Evolutionary conservation across 1,140 invertebrate species (phyloP).

Genomic region (Hypsibius dujardini): DNA sequence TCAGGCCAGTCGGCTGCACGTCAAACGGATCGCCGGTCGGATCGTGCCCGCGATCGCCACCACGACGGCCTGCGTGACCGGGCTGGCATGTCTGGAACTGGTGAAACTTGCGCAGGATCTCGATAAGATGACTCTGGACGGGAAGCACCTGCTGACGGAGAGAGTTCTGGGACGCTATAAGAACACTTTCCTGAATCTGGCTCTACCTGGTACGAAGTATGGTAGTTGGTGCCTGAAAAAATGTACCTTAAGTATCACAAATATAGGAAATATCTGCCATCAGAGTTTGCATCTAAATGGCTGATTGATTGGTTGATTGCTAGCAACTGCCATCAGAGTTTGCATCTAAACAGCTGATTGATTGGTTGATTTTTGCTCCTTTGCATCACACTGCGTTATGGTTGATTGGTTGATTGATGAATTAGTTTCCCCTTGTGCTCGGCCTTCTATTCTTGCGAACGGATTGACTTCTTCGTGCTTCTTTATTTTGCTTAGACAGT

Average conservation of each 20-base stretch:
- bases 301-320: too few relatives aligned
- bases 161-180: slow-evolving; percentile 26
- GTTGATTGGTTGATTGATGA: too few relatives aligned
- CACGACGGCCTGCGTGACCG: slow-evolving; percentile 32
- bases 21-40: slow-evolving; percentile 32
- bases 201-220: slow-evolving; percentile 26
- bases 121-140: slow-evolving; percentile 1
- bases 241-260: not conserved
- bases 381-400: too few relatives aligned
- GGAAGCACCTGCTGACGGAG: not conserved
- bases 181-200: slow-evolving; percentile 32
- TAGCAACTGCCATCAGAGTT: too few relatives aligned
- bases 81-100: slow-evolving; percentile 32
- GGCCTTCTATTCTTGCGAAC: too few relatives aligned
- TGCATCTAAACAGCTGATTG: too few relatives aligned
- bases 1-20: slow-evolving; percentile 28
- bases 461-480: too few relatives aligned
- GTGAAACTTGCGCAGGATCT: slow-evolving; percentile 29
- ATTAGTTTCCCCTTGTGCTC: too few relatives aligned
- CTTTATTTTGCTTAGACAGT: too few relatives aligned
- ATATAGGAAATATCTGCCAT: not conserved
- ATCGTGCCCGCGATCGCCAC: slow-evolving; percentile 35
- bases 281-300: not conserved
- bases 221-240: not conserved
- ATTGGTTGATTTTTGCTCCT: too few relatives aligned